Conservation (phyloP, 2,797 vertebrate species). For the Enteromius viviparus region DNA sequence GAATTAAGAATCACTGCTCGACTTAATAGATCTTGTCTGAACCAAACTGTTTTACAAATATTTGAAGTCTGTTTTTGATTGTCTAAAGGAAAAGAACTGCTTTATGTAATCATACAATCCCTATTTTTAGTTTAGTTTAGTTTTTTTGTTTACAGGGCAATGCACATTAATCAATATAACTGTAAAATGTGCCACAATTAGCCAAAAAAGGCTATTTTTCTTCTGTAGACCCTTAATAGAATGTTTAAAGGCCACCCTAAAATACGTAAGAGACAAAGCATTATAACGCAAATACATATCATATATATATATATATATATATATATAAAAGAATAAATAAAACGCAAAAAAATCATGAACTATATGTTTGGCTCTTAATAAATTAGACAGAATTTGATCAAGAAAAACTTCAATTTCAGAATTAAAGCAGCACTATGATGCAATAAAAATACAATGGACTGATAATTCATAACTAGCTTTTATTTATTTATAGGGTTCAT, state of each 20-base stretch:
- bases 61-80: not conserved
- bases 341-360: too few species aligned
- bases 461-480: conserved; percentile 42
- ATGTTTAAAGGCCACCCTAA: too few species aligned
- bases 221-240: too few species aligned
- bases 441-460: conserved; percentile 51
- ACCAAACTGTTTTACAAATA: not conserved
- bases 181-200: too few species aligned
- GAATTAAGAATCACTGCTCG: not conserved
- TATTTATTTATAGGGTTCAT: not conserved
- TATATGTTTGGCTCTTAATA: not conserved
- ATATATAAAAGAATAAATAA: too few species aligned
- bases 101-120: not conserved
- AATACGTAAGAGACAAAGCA: too few species aligned
- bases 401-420: not conserved
- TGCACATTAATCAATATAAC: too few species aligned
- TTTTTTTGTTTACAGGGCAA: too few species aligned
- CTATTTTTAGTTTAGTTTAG: not conserved
- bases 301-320: too few species aligned
- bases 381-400: not conserved
- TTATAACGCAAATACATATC: too few species aligned
- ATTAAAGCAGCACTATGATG: conserved; percentile 52
- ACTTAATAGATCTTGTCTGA: not conserved
- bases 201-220: too few species aligned
- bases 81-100: not conserved